Percentiles rank a stretch among this genome's conserved stretches.
These are phyloP conservation scores for Rhaphigaster nebulosa DNA, from an alignment of 2,888 invertebrate species.

Conservation along the genomic window DNA sequence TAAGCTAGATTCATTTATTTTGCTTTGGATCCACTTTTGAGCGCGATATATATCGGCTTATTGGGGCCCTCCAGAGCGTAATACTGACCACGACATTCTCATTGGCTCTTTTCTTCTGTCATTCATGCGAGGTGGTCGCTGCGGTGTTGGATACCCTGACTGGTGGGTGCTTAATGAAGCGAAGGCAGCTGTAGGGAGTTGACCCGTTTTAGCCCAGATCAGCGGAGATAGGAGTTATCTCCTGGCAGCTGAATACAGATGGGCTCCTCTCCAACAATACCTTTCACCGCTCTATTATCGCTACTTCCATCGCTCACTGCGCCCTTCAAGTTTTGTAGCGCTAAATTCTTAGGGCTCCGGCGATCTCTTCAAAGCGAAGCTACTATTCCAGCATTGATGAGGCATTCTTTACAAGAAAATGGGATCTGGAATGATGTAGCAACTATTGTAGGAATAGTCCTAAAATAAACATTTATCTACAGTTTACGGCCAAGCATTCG, in stretches of 20 bases:
- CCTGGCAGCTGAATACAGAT: not conserved
- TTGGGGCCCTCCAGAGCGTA: not conserved
- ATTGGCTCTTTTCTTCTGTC: not conserved
- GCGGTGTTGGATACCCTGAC: not conserved
- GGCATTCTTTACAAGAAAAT: too few relatives aligned
- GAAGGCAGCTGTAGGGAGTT: not conserved
- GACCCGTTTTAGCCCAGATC: not conserved
- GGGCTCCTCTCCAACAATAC: not conserved
- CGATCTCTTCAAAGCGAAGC: not conserved
- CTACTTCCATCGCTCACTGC: not conserved
- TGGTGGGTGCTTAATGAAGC: not conserved
- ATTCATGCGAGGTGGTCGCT: not conserved
- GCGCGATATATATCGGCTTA: too few relatives aligned
- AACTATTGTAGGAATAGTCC: too few relatives aligned
- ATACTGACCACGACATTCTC: not conserved
- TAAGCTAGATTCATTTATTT: too few relatives aligned
- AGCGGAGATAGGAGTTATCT: conserved; percentile 1
- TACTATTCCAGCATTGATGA: not conserved
- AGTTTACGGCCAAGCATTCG: too few relatives aligned
- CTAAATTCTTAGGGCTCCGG: not conserved
- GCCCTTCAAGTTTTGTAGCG: not conserved
- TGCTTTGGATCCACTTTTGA: too few relatives aligned
- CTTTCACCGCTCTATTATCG: conserved; percentile 14
- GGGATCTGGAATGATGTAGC: too few relatives aligned
- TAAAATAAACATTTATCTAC: not conserved